phyloP scores from a whole-genome alignment of 23 tunicate genomes.

The Trididemnum nubilum region DNA sequence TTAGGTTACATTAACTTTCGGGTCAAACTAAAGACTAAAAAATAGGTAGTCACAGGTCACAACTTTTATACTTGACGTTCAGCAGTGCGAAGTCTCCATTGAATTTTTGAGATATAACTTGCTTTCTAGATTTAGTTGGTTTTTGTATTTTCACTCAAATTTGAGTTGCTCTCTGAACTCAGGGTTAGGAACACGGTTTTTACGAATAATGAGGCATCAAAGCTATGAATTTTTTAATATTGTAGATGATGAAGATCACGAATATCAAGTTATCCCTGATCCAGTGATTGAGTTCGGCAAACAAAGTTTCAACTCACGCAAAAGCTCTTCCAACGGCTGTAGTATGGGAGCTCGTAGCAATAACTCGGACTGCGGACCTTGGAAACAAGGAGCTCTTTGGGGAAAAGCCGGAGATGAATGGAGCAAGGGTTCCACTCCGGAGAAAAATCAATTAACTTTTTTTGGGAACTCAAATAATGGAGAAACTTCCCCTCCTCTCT shows the following conservation, averaged over 20 bases:
- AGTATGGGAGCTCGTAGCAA: constrained; percentile 56
- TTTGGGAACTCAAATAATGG: constrained; percentile 31
- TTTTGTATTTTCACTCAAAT: too few species aligned
- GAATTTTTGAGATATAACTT: too few species aligned
- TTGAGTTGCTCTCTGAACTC: too few species aligned
- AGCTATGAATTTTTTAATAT: too few species aligned
- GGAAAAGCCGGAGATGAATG: constrained; percentile 58
- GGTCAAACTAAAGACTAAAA: too few species aligned
- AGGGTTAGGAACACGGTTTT: too few species aligned
- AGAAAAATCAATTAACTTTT: constrained; percentile 31
- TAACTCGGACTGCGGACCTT: constrained; percentile 49
- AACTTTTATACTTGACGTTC: too few species aligned
- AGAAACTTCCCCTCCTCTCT: constrained; percentile 15
- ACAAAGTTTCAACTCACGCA: constrained; percentile 46
- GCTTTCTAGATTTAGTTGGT: too few species aligned
- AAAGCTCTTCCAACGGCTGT: constrained; percentile 75
- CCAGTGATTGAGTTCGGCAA: constrained; percentile 27
- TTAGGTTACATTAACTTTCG: too few species aligned
- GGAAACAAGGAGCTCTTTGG: constrained; percentile 45
- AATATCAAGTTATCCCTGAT: constrained; percentile 88
- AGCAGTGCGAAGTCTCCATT: too few species aligned
- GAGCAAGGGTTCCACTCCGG: constrained; percentile 27
- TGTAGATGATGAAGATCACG: constrained; percentile 86
- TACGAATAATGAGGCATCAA: too few species aligned
- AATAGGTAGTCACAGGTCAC: too few species aligned